Conservation (phyloP, 2,113 vertebrate species). For the Thamnophis sirtalis region DNA sequence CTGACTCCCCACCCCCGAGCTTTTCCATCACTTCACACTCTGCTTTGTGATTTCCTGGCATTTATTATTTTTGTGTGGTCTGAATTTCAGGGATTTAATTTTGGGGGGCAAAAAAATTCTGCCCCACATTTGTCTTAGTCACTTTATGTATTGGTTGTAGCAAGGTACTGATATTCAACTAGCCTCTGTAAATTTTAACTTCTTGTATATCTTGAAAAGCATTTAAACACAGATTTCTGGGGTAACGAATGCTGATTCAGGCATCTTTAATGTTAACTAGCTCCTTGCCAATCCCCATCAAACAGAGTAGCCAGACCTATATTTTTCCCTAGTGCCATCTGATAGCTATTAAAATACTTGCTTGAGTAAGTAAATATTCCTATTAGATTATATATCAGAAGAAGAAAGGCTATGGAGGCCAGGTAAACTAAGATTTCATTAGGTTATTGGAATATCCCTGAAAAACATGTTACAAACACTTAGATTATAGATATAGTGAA, state of each 20-base stretch:
- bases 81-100: conserved; percentile 31
- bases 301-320: background rate
- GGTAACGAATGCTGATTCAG: rapidly evolving
- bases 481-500: background rate
- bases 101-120: conserved; percentile 18
- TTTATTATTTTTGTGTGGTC: conserved; percentile 50
- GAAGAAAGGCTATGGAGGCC: background rate
- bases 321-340: rapidly evolving
- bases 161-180: conserved; percentile 16
- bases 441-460: background rate
- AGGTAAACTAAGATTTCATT: background rate
- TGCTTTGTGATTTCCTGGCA: conserved; percentile 39
- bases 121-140: conserved; percentile 5
- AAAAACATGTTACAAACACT: background rate
- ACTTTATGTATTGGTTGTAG: conserved; percentile 1
- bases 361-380: background rate
- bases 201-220: background rate
- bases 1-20: conserved; percentile 32
- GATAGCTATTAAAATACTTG: background rate
- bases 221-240: background rate
- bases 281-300: background rate
- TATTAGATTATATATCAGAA: background rate
- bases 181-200: background rate
- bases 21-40: background rate
- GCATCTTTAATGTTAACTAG: rapidly evolving